Evolutionary conservation across 2,113 vertebrate genomes (phyloP).

Genomic region (Hemibagrus wyckioides): DNA sequence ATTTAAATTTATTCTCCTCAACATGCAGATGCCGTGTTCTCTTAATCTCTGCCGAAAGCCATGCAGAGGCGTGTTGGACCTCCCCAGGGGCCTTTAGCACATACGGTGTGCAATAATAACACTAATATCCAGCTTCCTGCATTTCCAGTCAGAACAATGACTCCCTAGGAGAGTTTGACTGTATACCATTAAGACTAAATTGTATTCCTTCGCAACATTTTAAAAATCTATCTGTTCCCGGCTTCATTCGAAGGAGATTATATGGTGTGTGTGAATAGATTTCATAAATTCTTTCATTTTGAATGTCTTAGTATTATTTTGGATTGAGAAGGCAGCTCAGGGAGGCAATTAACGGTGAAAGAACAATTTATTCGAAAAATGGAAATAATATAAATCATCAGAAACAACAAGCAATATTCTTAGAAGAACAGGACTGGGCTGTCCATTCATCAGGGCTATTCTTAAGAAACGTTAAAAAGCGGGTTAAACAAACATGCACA

Average conservation of each 20-base stretch:
- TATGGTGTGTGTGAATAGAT: conserved; percentile 10
- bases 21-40: conserved; percentile 18
- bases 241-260: neutral
- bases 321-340: neutral
- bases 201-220: conserved; percentile 40
- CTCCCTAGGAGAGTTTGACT: conserved; percentile 28
- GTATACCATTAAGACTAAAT: conserved; percentile 31
- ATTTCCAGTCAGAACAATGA: conserved; percentile 33
- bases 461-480: conserved; percentile 2
- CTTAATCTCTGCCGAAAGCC: conserved; percentile 13
- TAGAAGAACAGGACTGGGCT: neutral
- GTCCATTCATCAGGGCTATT: neutral
- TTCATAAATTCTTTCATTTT: conserved; percentile 18
- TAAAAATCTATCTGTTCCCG: conserved; percentile 1
- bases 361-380: neutral
- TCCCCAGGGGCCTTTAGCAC: conserved; percentile 27
- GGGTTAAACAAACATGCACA: conserved; percentile 18
- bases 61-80: neutral
- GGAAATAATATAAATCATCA: neutral
- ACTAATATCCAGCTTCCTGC: conserved; percentile 24
- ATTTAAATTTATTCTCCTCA: conserved; percentile 49
- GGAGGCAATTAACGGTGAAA: neutral
- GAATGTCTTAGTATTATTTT: neutral
- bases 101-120: conserved; percentile 34
- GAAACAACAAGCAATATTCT: neutral